Evolutionary conservation across 2,888 invertebrate genomes (phyloP).

Genomic region (Microctonus hyperodae): DNA sequence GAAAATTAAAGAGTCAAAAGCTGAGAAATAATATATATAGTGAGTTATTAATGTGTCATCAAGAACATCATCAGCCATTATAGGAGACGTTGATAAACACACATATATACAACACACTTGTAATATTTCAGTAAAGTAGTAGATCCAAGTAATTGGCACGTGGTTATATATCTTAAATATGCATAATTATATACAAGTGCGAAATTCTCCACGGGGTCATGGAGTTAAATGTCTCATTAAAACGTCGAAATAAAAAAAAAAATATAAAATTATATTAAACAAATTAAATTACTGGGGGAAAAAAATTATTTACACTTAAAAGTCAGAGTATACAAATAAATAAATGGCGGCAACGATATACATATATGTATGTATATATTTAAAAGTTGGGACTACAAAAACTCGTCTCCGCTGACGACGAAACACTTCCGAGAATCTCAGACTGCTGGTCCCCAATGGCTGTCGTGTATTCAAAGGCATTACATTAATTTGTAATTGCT

Average conservation of each 20-base stretch:
- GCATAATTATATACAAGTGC: background rate
- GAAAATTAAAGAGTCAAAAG: no score
- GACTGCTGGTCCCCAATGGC: slow-evolving; percentile 41
- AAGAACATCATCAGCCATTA: background rate
- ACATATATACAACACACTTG: background rate
- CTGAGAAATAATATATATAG: background rate
- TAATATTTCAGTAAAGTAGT: background rate
- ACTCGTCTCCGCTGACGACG: slow-evolving; percentile 50
- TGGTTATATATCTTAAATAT: no score
- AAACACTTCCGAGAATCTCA: slow-evolving; percentile 57
- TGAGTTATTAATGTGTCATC: background rate
- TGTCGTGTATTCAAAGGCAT: background rate
- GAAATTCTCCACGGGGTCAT: background rate
- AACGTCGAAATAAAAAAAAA: no score
- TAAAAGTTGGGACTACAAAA: slow-evolving; percentile 47
- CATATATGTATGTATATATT: slow-evolving; percentile 29
- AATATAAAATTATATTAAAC: background rate
- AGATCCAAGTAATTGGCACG: background rate
- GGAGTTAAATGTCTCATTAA: no score
- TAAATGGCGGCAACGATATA: slow-evolving; percentile 21
- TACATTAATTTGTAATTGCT: slow-evolving; percentile 32
- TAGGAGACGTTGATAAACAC: background rate
- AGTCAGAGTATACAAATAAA: slow-evolving; percentile 1
- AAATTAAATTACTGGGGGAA: background rate
- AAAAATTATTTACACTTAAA: background rate